Evolutionary conservation across 2,113 vertebrate species (phyloP).

Genomic region (Lucifuga dentata): DNA sequence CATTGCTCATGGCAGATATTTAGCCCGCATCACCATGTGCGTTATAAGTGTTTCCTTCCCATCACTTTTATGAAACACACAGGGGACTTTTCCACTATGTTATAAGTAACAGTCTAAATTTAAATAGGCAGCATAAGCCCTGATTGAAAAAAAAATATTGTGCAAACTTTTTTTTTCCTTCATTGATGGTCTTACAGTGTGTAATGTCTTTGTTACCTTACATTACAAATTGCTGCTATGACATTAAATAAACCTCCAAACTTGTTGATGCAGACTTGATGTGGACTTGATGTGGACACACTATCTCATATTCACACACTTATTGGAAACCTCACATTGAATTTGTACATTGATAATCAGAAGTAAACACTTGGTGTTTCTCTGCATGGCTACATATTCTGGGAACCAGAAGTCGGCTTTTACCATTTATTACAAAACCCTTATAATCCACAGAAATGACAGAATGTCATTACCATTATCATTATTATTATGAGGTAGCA

Average conservation of each 20-base stretch:
- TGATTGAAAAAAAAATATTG: slow-evolving; percentile 66
- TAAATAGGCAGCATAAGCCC: slow-evolving; percentile 63
- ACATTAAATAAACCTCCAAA: slow-evolving; percentile 80
- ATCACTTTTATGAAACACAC: slow-evolving; percentile 64
- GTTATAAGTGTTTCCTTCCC: slow-evolving; percentile 63
- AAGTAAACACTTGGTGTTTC: not conserved
- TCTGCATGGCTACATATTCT: not conserved
- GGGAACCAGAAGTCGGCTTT: not conserved
- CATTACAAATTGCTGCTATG: slow-evolving; percentile 80
- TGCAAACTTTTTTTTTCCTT: slow-evolving; percentile 73
- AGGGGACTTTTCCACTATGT: slow-evolving; percentile 48
- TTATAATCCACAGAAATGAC: not conserved
- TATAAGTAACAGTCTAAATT: slow-evolving; percentile 45
- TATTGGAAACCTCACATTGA: slow-evolving; percentile 1
- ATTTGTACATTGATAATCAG: too few species aligned
- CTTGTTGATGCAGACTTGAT: slow-evolving; percentile 76
- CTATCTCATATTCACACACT: not conserved
- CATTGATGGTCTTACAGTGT: slow-evolving; percentile 74
- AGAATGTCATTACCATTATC: not conserved
- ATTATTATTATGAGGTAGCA: not conserved
- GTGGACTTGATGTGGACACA: slow-evolving; percentile 67
- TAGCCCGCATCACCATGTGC: slow-evolving; percentile 57
- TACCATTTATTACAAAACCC: not conserved
- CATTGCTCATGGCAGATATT: slow-evolving; percentile 66
- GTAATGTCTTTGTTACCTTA: slow-evolving; percentile 77